Evolutionary conservation across 2,797 vertebrate genomes (phyloP), one percentile per base, ranked within the genome.

Genomic region (Hippocampus kuda): DNA sequence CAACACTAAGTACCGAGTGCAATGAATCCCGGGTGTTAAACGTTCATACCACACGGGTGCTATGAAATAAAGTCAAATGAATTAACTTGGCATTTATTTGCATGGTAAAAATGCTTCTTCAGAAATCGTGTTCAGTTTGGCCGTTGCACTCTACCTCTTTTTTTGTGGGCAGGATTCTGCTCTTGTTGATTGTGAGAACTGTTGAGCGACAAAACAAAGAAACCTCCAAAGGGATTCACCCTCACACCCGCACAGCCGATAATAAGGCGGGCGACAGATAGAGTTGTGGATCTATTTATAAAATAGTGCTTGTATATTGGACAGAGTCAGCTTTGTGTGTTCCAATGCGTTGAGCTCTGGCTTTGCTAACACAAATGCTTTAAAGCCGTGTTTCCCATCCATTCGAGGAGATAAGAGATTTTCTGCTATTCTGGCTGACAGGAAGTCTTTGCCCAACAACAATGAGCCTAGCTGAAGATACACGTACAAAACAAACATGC

Each of bases 301-400:
- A 64, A 44, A 5, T 24, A 4, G n/a, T n/a, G 15, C 41, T 26
- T 42, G 41, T 61, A 16, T 44, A 9, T 46, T 46, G 62, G 42
- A 24, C 41, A 71, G 53, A 78, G 66, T 73, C 59, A 61, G 27
- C 59, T 51, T 51, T 46, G 26, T 27, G 44, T 53, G 10, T 51
- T 51, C 24, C 26, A 27, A 22, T 12, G 46, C 26, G 44, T 48
- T 51, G 65, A 66, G 26, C 65, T 53, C 46, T 75, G 72, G 72
- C 67, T 81, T 76, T 77, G 69, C 68, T 53, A 68, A 67, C 78
- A 77, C 70, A 79, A 80, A 79, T 26, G 67, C 67, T 65, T 67
- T 74, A 77, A 80, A 74, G 41, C 72, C 71, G 4, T 66, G 69
- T 87, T 82, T 79, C 73, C 76, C 67, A 71, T 76, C 70, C 72